Percentiles rank a stretch among this genome's conserved stretches.
Conservation (phyloP, 2,797 vertebrate genomes). For the Diplodus puntazzo region DNA sequence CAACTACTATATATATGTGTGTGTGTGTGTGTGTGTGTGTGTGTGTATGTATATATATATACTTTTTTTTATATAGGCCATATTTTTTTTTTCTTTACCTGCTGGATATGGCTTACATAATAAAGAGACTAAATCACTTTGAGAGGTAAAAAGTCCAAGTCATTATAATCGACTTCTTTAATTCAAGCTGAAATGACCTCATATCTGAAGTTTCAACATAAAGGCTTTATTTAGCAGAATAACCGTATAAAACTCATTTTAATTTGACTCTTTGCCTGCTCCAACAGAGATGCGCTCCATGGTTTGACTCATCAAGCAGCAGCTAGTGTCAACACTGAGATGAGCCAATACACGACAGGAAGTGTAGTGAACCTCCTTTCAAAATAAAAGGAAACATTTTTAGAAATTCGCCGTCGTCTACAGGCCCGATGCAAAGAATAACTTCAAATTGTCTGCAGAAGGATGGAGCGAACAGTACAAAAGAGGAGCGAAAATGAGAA, state of each 20-base stretch:
- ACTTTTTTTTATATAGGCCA: too few relatives aligned
- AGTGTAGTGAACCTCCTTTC: constrained; percentile 8
- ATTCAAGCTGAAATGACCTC: constrained; percentile 29
- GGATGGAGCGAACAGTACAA: fast-evolving
- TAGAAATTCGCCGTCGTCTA: not conserved
- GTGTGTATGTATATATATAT: too few relatives aligned
- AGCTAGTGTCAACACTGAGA: not conserved
- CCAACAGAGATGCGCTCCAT: not conserved
- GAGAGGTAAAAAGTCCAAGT: too few relatives aligned
- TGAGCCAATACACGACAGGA: constrained; percentile 18
- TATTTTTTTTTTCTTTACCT: too few relatives aligned
- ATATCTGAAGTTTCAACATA: constrained; percentile 36
- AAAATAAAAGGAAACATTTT: constrained; percentile 52
- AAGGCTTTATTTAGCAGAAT: not conserved
- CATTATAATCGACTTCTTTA: not conserved
- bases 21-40: too few relatives aligned
- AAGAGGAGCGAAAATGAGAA: not conserved
- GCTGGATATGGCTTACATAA: too few relatives aligned
- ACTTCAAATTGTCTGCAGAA: not conserved
- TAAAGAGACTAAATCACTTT: too few relatives aligned
- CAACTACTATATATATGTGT: too few relatives aligned
- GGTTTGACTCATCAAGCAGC: not conserved
- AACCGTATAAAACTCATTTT: not conserved
- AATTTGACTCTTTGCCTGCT: not conserved
- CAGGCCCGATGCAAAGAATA: not conserved